Percentiles rank a stretch among this genome's conserved stretches.
phyloP scores from a whole-genome alignment of 2,888 invertebrate species.

The Neoaliturus tenellus region DNA sequence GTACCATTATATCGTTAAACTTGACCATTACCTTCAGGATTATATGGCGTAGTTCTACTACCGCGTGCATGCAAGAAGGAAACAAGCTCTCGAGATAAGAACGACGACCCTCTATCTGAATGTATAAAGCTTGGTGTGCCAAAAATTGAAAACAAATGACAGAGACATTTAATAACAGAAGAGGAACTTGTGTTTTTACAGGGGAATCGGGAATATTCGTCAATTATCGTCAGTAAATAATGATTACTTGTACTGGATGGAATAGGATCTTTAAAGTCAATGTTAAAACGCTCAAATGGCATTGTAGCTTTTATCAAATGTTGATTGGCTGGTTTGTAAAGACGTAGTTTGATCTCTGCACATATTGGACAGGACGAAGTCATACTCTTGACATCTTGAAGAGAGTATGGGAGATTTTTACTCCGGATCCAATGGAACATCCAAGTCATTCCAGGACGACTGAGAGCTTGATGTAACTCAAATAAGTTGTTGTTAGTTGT shows the following conservation, averaged over 20 bases:
- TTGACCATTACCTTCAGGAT: no score
- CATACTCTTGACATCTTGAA: not conserved
- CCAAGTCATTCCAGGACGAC: not conserved
- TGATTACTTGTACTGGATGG: not conserved
- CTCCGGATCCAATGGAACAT: not conserved
- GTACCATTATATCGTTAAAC: no score
- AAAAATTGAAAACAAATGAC: no score
- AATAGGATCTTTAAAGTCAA: not conserved
- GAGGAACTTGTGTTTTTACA: constrained; percentile 49
- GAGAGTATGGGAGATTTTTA: not conserved
- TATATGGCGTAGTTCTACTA: no score
- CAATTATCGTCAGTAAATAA: not conserved
- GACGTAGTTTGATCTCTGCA: not conserved
- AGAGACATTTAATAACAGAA: constrained; percentile 53
- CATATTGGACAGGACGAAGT: not conserved
- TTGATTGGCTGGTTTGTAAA: not conserved
- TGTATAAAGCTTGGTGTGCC: no score
- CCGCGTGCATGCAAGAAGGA: no score
- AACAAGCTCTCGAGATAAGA: no score
- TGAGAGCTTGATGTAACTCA: not conserved
- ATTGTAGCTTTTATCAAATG: constrained; percentile 27
- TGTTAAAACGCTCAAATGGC: not conserved
- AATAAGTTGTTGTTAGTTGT: not conserved
- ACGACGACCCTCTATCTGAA: no score
- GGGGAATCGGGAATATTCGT: constrained; percentile 48